phyloP scores from a whole-genome alignment of 2,888 invertebrate genomes.

The Synanthedon tipuliformis region DNA sequence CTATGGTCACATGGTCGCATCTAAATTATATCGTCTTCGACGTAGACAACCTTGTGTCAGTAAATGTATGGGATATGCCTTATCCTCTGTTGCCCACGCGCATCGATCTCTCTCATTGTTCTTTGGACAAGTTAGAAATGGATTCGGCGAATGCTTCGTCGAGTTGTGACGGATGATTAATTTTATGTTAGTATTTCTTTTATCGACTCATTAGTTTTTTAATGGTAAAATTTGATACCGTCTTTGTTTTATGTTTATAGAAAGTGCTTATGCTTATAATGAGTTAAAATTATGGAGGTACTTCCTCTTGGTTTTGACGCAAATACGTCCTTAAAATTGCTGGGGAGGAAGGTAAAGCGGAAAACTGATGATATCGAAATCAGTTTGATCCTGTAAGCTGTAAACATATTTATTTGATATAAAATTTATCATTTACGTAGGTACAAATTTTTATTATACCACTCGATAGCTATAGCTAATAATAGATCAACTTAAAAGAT shows the following conservation, averaged over 20 bases:
- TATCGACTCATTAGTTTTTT: background rate
- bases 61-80: constrained; percentile 12
- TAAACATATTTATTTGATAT: too few species aligned
- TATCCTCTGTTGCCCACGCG: constrained; percentile 47
- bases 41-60: constrained; percentile 26
- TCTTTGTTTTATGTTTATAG: background rate
- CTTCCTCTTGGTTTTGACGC: too few species aligned
- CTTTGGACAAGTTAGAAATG: constrained; percentile 14
- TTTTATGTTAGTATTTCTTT: constrained; percentile 7
- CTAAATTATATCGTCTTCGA: constrained; percentile 16
- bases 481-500: too few species aligned
- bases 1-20: constrained; percentile 23
- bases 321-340: too few species aligned
- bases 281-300: too few species aligned
- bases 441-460: too few species aligned
- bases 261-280: background rate
- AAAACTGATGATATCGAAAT: too few species aligned
- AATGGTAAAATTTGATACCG: background rate
- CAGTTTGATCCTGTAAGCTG: too few species aligned
- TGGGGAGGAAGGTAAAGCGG: too few species aligned
- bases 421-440: too few species aligned
- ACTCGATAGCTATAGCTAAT: too few species aligned
- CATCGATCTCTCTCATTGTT: constrained; percentile 48
- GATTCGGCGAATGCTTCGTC: background rate
- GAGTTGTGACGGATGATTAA: constrained; percentile 17